Conservation (phyloP, 2,888 invertebrate genomes). For the Lymantria monacha region DNA sequence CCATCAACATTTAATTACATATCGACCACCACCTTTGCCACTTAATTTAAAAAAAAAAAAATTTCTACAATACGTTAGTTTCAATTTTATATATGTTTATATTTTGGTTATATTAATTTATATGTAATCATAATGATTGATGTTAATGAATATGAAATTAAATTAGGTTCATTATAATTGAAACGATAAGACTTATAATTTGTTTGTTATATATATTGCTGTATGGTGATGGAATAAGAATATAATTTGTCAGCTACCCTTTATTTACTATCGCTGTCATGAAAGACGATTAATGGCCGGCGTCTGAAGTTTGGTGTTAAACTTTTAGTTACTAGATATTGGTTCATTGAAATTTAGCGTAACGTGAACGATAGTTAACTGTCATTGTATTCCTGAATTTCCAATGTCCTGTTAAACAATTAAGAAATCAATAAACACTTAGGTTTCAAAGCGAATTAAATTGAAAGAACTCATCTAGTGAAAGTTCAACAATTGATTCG, state of each 20-base stretch:
- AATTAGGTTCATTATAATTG: background rate
- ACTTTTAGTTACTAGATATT: too few relatives aligned
- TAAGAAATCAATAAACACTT: too few relatives aligned
- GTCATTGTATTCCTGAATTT: too few relatives aligned
- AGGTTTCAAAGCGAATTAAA: too few relatives aligned
- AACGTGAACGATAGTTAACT: too few relatives aligned
- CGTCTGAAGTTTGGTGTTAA: too few relatives aligned
- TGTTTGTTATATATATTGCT: background rate
- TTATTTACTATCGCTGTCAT: too few relatives aligned
- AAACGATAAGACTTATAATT: background rate
- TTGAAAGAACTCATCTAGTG: too few relatives aligned
- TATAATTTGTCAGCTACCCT: background rate
- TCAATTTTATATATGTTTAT: conserved; percentile 21
- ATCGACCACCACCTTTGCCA: conserved; percentile 36
- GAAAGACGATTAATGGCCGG: too few relatives aligned
- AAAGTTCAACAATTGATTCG: too few relatives aligned
- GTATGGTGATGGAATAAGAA: background rate
- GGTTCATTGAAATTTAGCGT: too few relatives aligned
- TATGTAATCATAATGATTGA: conserved; percentile 28
- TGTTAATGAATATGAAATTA: conserved; percentile 7
- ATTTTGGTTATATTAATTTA: conserved; percentile 31
- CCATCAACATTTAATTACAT: conserved; percentile 54
- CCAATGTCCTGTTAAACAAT: too few relatives aligned
- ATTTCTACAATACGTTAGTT: conserved; percentile 35
- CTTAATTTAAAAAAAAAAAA: conserved; percentile 43